These are phyloP conservation scores for Chinchilla lanigera DNA, from an alignment of 2,113 vertebrate species.

Conservation along the genomic window DNA sequence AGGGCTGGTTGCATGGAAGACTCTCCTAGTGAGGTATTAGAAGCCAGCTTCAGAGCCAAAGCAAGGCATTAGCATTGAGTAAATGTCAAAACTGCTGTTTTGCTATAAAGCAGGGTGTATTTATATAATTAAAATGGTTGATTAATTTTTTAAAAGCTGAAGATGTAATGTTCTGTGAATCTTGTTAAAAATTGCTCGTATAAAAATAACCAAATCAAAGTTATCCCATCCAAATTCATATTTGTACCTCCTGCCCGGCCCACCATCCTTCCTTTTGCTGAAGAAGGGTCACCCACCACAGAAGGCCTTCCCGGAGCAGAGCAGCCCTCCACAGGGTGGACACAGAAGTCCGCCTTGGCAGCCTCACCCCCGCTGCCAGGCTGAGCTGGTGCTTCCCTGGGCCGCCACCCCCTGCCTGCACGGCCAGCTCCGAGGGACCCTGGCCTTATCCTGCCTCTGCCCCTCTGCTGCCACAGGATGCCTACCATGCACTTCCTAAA, in stretches of 20 bases:
- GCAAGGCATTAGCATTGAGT: not conserved
- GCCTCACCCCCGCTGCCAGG: not conserved
- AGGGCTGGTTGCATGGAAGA: not conserved
- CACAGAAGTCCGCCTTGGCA: not conserved
- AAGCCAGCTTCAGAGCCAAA: not conserved
- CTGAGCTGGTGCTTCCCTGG: not conserved
- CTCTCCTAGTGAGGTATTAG: not conserved
- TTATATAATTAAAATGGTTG: not conserved
- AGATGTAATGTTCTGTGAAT: not conserved
- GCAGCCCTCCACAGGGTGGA: not conserved
- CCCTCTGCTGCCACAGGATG: not conserved
- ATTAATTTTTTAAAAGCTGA: conserved; percentile 13
- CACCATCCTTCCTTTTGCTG: not conserved
- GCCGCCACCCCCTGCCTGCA: not conserved
- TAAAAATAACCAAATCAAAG: conserved; percentile 20
- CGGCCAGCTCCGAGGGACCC: not conserved
- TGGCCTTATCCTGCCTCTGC: not conserved
- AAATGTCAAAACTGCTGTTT: not conserved
- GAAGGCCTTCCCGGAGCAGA: not conserved
- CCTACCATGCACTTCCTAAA: not conserved
- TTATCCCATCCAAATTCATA: not conserved
- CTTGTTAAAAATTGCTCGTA: not conserved
- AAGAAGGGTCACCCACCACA: not conserved
- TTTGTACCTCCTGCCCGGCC: not conserved
- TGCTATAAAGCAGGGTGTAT: not conserved